Base-by-base conservation (phyloP, 2,888 invertebrate genomes). In the Balanococcus diminutus region DNA sequence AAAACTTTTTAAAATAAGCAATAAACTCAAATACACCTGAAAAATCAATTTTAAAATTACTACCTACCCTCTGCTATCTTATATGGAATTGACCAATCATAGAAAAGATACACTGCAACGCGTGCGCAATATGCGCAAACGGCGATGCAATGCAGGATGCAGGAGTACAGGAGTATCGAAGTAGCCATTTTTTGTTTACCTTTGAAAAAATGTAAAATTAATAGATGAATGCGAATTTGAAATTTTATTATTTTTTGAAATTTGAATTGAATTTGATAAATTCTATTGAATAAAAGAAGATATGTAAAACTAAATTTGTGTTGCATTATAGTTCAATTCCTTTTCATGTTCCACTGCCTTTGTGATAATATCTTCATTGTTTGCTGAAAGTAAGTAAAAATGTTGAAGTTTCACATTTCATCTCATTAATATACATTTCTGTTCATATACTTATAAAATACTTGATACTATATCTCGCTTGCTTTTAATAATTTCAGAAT, bases 141-240 rank as follows among this genome's bases (percentile, higher is more conserved):
- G 36, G 36, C 36, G 36, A 8, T 8, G 16, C 16, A 14, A 42
- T 5, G 46, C n/a, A 46, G n/a, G 46, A 16, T n/a, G n/a, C n/a
- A n/a, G 36, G 4, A 36, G 36, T 8, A 8, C 36, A 6, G 5
- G 36, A 36, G 36, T 36, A 36, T 8, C 36, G 46, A 56, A 51
- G 56, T 56, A 56, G 56, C 56, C 56, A 56, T 56, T 56, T 56
- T 56, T 56, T 56, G 56, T 56, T 56, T 56, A 56, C 56, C 56
- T 19, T 22, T 1, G 6, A 56, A 56, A n/a, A 22, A 56, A 19
- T 56, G 56, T 56, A 56, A 56, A 56, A n/a, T n/a, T n/a, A n/a
- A n/a, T n/a, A n/a, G n/a, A n/a, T n/a, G n/a, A n/a, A n/a, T n/a
- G n/a, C n/a, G n/a, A n/a, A n/a, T n/a, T n/a, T n/a, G n/a, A n/a